Conservation (phyloP, 2,113 vertebrate species). For the Cyanistes caeruleus region DNA sequence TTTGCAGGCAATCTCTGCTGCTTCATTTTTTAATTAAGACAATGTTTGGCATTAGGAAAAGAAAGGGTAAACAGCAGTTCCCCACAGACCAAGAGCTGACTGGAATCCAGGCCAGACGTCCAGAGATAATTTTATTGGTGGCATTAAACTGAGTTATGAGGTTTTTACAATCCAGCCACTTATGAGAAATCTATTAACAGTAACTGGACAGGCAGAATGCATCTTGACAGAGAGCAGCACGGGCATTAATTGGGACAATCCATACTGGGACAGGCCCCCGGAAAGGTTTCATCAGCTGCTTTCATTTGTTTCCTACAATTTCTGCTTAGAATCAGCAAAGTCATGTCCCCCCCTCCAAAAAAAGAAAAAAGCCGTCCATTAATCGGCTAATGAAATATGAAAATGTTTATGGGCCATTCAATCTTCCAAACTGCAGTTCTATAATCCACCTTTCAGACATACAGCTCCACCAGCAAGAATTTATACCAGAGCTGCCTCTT, state of each 20-base stretch:
- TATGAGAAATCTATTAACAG: slow-evolving; percentile 85
- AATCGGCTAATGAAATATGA: slow-evolving; percentile 85
- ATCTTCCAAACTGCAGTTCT: slow-evolving; percentile 82
- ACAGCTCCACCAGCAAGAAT: slow-evolving; percentile 74
- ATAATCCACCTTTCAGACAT: slow-evolving; percentile 79
- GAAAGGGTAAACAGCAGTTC: slow-evolving; percentile 52
- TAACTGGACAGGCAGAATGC: slow-evolving; percentile 80
- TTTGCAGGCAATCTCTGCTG: neutral
- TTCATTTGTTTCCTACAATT: slow-evolving; percentile 73
- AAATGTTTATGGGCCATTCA: slow-evolving; percentile 84
- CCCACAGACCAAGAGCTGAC: neutral
- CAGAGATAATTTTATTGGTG: slow-evolving; percentile 81
- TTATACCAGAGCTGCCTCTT: slow-evolving; percentile 69
- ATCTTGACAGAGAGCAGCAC: slow-evolving; percentile 67
- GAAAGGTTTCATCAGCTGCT: slow-evolving; percentile 71
- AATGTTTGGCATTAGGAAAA: neutral
- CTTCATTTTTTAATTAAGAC: neutral
- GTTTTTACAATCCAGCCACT: slow-evolving; percentile 84
- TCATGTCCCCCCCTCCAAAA: neutral
- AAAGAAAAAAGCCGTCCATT: slow-evolving; percentile 73
- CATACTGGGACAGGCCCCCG: slow-evolving; percentile 72
- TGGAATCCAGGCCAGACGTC: slow-evolving; percentile 74
- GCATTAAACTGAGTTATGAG: slow-evolving; percentile 84
- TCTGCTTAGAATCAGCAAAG: slow-evolving; percentile 82
- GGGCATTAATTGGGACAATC: slow-evolving; percentile 79